A percentile compares a stretch with the other conserved stretches of the same genome.
Conservation (phyloP, 1,140 invertebrate genomes). For the Formica selysi region DNA sequence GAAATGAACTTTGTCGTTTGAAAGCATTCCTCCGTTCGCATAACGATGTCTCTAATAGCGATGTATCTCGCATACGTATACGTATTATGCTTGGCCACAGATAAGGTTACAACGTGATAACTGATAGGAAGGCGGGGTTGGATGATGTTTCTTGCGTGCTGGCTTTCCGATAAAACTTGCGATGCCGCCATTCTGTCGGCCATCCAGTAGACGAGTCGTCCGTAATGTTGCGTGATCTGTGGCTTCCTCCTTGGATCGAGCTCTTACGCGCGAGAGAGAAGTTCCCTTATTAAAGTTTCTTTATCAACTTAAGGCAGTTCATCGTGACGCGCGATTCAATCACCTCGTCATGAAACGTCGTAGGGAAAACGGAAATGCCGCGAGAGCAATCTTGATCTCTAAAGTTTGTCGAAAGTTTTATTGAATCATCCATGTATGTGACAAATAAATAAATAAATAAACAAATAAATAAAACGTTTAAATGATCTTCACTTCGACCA, state of each 20-base stretch:
- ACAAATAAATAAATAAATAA: slow-evolving; percentile 27
- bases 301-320: slow-evolving; percentile 56
- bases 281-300: slow-evolving; percentile 70
- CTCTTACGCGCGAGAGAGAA: slow-evolving; percentile 24
- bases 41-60: slow-evolving; percentile 22
- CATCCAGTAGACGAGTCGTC: slow-evolving; percentile 12
- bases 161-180: slow-evolving; percentile 68
- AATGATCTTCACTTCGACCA: neutral
- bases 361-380: neutral
- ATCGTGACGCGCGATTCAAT: slow-evolving; percentile 5
- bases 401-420: slow-evolving; percentile 13
- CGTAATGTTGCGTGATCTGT: slow-evolving; percentile 65
- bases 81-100: slow-evolving; percentile 63
- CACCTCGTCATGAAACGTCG: neutral
- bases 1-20: slow-evolving; percentile 36
- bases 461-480: slow-evolving; percentile 19
- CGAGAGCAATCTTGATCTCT: neutral
- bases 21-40: slow-evolving; percentile 3
- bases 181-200: slow-evolving; percentile 72
- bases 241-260: slow-evolving; percentile 64
- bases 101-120: slow-evolving; percentile 77
- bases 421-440: neutral
- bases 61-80: slow-evolving; percentile 21
- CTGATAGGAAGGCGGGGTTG: slow-evolving; percentile 68
- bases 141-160: slow-evolving; percentile 68